Percentiles rank a stretch among this genome's conserved stretches.
These are phyloP conservation scores for Rhopalosiphum maidis DNA, from an alignment of 1,140 invertebrate genomes.

Conservation along the genomic window DNA sequence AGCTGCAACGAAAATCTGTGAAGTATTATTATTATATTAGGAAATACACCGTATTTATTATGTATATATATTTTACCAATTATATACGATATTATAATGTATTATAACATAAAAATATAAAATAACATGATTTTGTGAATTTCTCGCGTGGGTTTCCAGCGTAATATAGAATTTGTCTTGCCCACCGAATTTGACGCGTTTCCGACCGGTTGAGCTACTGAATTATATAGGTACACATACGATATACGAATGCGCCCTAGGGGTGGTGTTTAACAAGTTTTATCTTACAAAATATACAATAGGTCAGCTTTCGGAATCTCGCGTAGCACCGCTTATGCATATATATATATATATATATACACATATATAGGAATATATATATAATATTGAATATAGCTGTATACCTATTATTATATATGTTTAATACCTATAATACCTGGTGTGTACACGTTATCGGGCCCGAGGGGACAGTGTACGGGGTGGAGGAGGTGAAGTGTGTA, in stretches of 20 bases:
- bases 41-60: neutral
- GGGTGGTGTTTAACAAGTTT: slow-evolving; percentile 26
- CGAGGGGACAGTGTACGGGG: neutral
- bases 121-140: neutral
- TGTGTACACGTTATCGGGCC: neutral
- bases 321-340: neutral
- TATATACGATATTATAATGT: neutral
- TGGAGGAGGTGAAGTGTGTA: neutral
- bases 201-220: slow-evolving; percentile 22
- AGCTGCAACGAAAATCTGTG: neutral
- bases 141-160: slow-evolving; percentile 1
- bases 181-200: slow-evolving; percentile 8
- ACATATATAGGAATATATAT: no score
- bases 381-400: slow-evolving; percentile 9
- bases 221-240: neutral
- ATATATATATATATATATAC: neutral
- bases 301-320: neutral
- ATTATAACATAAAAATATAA: neutral
- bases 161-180: neutral
- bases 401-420: slow-evolving; percentile 17
- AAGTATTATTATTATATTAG: slow-evolving; percentile 8
- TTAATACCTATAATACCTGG: neutral
- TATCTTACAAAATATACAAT: neutral
- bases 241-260: neutral
- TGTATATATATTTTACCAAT: neutral